phyloP scores from a whole-genome alignment of 2,113 vertebrate species.

The Aramus guarauna region DNA sequence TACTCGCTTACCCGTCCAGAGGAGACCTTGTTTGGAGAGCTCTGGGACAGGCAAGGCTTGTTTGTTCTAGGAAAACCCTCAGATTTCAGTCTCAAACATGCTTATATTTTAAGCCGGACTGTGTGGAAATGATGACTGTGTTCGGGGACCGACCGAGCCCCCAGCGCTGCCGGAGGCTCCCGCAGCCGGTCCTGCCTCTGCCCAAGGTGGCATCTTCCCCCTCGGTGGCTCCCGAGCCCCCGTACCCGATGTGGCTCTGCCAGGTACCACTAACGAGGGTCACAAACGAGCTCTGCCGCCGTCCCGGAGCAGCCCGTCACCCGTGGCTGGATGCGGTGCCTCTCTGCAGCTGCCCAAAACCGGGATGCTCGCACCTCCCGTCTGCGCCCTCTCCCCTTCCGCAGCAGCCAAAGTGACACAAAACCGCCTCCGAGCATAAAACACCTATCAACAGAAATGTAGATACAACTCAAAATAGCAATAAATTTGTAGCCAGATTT shows the following conservation, averaged over 20 bases:
- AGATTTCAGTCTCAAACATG: neutral
- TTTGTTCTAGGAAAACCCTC: constrained; percentile 52
- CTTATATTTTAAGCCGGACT: constrained; percentile 16
- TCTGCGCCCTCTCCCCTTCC: neutral
- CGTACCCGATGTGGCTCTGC: neutral
- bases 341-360: neutral
- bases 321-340: accelerated
- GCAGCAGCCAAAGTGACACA: neutral
- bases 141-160: neutral
- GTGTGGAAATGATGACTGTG: neutral
- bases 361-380: neutral
- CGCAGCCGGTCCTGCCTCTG: neutral
- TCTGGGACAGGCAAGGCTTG: neutral
- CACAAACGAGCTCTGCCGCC: neutral
- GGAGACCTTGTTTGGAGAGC: constrained; percentile 57
- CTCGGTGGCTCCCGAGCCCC: neutral
- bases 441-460: neutral
- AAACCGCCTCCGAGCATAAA: neutral
- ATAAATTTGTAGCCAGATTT: neutral
- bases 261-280: neutral
- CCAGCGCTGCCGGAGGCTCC: neutral
- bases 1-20: neutral
- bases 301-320: neutral
- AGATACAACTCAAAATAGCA: neutral
- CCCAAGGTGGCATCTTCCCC: neutral